Base-by-base conservation (phyloP, 2,888 invertebrate species). In the Pilophorus perplexus region DNA sequence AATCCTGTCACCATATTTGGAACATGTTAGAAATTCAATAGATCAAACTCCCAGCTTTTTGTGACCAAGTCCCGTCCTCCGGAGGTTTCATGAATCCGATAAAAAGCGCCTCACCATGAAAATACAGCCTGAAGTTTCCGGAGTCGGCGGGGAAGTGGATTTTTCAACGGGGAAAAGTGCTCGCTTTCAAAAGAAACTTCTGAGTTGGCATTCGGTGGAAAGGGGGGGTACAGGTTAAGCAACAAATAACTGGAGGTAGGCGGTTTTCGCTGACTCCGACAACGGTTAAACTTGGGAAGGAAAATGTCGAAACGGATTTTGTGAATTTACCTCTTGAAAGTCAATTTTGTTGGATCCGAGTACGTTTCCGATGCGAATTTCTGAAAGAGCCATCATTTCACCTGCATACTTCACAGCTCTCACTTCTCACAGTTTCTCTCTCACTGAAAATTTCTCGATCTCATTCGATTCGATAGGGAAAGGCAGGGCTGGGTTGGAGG, bases 351-450 rank as follows among this genome's bases (percentile, higher is more conserved):
- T 69, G 50, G 67, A 46, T 22, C 46, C 57, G 18, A 70, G 62
- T 54, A 70, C 68, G 64, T 70, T 70, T 54, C 68, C 68, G 55
- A 70, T 52, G 52, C 70, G 70, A 50, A 70, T 68, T 50, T 70
- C 68, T 23, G 70, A 70, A 60, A 70, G 48, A 37, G 70, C 70
- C 70, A 70, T 70, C 64, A 54, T 68, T 59, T 64, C 67, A 50
- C 67, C 67, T 55, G 68, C 70, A 69, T 67, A 67, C 66, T 67
- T 66, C 46, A 64, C 68, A 52, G 28, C 67, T 59, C 64, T 64
- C 60, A 20, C 60, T 57, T 64, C 55, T 38, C 67, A 48, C 54
- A n/a, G 23, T 42, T 54, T 27, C 23, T 44, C 48, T 46, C 62
- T 62, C 62, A 62, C 62, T 62, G 62, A 60, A 60, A 50, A 52